Evolutionary conservation across 2,113 vertebrate genomes (phyloP), one percentile per base, ranked within the genome.

Genomic region (Mystacornis crossleyi): DNA sequence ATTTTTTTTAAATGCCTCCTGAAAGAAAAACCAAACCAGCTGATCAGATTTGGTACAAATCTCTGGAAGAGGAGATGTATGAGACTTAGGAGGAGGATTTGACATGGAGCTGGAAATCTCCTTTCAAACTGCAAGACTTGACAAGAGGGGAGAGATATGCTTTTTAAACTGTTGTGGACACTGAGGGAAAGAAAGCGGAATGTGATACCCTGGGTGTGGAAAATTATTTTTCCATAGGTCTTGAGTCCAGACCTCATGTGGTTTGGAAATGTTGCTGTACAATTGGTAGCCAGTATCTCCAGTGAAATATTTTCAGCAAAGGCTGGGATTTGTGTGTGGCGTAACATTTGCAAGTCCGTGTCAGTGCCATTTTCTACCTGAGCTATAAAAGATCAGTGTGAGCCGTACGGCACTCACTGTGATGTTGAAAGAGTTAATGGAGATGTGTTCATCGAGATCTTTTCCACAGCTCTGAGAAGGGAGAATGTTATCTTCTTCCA

Each of bases 11-110:
- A 65, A 54, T 90, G 60, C 62, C 53, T 87, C 28, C 61, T 36
- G 19, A 33, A 92, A 84, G 78, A 58, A 53, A 81, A 96, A 65
- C 72, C 36, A 93, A 97, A 94, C 2, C 31, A 93, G 53, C 31
- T 93, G 71, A 97, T 91, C 53, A 77, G 53, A 23, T 91, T 86
- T 83, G 83, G 87, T 90, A 70, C 57, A 95, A 96, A 95, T 96
- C 48, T 95, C 81, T 92, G 79, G 6, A 85, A 12, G 4, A 89
- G 48, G 55, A 92, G 65, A 94, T 84, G 18, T 78, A 86, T 86
- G 57, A 91, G 80, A 72, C 38, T 96, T 96, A 95, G 74, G 29
- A 80, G 69, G 38, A 97, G 60, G 77, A 71, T 90, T 79, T 95
- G 66, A 60, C 71, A 91, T 50, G 57, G 55, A 87, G 50, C 25